phyloP scores from a whole-genome alignment of 2,888 invertebrate species.

The Scaptomyza reducta region DNA sequence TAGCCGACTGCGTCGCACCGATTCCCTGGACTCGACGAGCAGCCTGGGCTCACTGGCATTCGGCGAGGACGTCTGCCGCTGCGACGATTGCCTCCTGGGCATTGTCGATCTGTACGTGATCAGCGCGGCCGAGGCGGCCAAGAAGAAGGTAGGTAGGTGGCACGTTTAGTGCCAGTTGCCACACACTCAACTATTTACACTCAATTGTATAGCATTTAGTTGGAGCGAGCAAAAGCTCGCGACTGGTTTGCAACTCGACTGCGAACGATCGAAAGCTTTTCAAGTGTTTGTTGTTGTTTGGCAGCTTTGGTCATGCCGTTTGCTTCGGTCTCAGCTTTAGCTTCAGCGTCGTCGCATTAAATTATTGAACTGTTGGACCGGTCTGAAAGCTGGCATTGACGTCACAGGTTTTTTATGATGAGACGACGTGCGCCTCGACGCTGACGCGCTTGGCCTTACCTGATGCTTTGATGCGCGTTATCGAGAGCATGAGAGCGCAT shows the following conservation, averaged over 20 bases:
- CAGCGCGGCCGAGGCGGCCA: conserved; percentile 85
- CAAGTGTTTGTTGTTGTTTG: conserved; percentile 3
- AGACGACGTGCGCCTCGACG: conserved; percentile 43
- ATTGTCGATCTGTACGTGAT: conserved; percentile 90
- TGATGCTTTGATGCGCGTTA: conserved; percentile 6
- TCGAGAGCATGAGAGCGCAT: conserved; percentile 2
- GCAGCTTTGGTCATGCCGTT: conserved; percentile 48
- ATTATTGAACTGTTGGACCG: conserved; percentile 68
- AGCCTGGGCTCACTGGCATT: conserved; percentile 88
- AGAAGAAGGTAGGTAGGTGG: conserved; percentile 90
- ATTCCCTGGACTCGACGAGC: conserved; percentile 91
- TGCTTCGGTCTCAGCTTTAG: conserved; percentile 25
- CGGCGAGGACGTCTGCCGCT: conserved; percentile 90
- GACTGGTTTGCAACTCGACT: conserved; percentile 47
- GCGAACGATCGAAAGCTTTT: conserved; percentile 46
- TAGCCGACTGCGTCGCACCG: conserved; percentile 87
- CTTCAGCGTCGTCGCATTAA: conserved; percentile 51
- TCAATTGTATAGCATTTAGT: conserved; percentile 24
- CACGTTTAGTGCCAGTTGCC: conserved; percentile 64
- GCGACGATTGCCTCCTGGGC: conserved; percentile 93
- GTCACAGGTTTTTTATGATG: conserved; percentile 64
- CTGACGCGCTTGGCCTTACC: conserved; percentile 46
- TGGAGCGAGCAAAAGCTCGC: conserved; percentile 37
- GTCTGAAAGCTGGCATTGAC: conserved; percentile 73
- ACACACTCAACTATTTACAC: too few species aligned